These are phyloP conservation scores for Oceanites oceanicus DNA, from an alignment of 2,113 vertebrate genomes.

Conservation along the genomic window DNA sequence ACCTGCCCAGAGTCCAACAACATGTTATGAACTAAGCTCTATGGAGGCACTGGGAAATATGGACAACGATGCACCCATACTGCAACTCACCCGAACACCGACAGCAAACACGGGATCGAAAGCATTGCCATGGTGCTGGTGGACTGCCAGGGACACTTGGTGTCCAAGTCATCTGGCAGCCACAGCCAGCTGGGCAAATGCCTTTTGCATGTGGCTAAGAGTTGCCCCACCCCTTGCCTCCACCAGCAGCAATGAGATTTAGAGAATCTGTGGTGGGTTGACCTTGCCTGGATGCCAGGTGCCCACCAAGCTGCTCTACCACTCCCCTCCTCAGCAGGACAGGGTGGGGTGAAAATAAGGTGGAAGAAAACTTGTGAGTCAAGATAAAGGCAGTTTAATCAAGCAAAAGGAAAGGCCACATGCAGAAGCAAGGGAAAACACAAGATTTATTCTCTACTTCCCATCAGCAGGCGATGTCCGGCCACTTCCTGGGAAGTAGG, in stretches of 20 bases:
- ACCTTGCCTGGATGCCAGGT: too few relatives aligned
- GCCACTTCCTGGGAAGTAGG: too few relatives aligned
- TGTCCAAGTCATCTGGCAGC: background rate
- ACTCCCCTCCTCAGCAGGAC: too few relatives aligned
- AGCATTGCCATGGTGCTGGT: background rate
- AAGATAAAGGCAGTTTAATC: too few relatives aligned
- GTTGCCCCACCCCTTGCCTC: background rate
- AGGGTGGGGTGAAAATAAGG: too few relatives aligned
- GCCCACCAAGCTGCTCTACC: too few relatives aligned
- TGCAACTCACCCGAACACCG: rapidly evolving
- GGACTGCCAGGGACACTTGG: background rate
- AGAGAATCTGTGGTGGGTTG: background rate
- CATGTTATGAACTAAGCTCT: rapidly evolving
- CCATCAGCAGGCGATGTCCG: too few relatives aligned
- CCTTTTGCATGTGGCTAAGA: background rate
- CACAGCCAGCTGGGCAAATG: background rate
- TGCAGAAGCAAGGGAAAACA: too few relatives aligned
- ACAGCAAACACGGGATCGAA: background rate
- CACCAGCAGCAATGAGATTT: background rate
- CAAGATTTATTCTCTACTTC: too few relatives aligned
- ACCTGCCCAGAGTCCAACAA: rapidly evolving
- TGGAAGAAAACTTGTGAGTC: too few relatives aligned
- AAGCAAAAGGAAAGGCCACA: too few relatives aligned
- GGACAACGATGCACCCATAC: background rate
- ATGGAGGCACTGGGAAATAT: rapidly evolving